phyloP scores from a whole-genome alignment of 2,888 invertebrate genomes.

The Branchinecta sandiegonensis region DNA sequence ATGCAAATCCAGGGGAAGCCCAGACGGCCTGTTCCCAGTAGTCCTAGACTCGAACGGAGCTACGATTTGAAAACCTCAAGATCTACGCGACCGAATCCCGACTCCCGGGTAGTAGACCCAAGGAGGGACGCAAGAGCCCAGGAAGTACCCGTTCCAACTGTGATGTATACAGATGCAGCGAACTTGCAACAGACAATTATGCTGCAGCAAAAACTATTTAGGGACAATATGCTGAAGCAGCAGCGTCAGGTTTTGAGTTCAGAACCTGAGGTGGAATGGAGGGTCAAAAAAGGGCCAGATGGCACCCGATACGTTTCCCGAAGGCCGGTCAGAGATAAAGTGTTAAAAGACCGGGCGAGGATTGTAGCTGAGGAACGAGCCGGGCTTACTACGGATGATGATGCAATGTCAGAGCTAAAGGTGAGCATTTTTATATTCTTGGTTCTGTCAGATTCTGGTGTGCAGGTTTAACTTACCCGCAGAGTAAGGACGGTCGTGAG shows the following conservation, averaged over 20 bases:
- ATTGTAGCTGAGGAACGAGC: conserved; percentile 50
- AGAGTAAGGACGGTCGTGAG: no score
- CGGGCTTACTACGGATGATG: conserved; percentile 57
- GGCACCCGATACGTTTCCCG: conserved; percentile 60
- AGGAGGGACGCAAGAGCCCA: neutral
- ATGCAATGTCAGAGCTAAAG: conserved; percentile 60
- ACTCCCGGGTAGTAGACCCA: neutral
- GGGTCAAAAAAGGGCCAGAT: conserved; percentile 58
- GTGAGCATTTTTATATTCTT: conserved; percentile 30
- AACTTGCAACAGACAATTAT: conserved; percentile 53
- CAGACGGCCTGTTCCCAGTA: neutral
- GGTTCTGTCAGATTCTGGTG: no score
- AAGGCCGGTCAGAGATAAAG: conserved; percentile 49
- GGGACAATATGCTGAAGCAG: conserved; percentile 39
- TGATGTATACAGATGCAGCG: conserved; percentile 53
- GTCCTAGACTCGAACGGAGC: neutral
- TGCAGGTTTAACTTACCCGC: no score
- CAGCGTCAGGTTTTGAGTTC: conserved; percentile 29
- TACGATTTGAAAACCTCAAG: neutral
- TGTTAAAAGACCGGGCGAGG: conserved; percentile 50
- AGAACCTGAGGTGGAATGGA: conserved; percentile 48
- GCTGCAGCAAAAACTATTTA: conserved; percentile 49
- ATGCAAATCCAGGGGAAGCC: neutral
- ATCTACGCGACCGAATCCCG: neutral
- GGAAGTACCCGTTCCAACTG: neutral